Conservation (phyloP, 2,113 vertebrate genomes). For the Chloebia gouldiae region DNA sequence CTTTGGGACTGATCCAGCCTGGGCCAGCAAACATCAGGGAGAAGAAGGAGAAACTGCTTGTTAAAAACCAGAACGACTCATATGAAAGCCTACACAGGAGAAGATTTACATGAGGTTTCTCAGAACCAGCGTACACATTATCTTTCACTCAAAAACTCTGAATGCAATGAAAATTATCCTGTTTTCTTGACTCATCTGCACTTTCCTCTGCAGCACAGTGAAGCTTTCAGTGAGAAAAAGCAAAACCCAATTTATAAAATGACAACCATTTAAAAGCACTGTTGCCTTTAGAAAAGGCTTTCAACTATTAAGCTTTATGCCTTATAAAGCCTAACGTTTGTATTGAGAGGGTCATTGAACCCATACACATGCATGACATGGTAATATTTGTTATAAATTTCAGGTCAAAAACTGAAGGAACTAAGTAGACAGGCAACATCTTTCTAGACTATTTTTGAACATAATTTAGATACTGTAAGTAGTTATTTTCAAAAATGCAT, state of each 20-base stretch:
- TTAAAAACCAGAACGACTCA: fast-evolving
- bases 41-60: neutral
- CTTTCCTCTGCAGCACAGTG: neutral
- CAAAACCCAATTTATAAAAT: neutral
- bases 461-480: neutral
- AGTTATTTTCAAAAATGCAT: neutral
- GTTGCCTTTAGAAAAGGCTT: neutral
- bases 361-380: neutral
- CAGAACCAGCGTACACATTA: neutral
- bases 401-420: neutral
- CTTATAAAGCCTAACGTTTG: neutral
- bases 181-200: constrained; percentile 23
- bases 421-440: neutral
- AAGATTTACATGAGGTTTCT: neutral
- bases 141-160: neutral
- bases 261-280: neutral
- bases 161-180: constrained; percentile 9
- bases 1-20: neutral
- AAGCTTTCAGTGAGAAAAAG: constrained; percentile 12
- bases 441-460: neutral
- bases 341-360: neutral
- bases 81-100: neutral
- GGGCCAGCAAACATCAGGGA: neutral
- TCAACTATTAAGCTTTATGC: neutral
- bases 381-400: neutral